phyloP scores from a whole-genome alignment of 2,888 invertebrate genomes.

The Ormyrus pomaceus region DNA sequence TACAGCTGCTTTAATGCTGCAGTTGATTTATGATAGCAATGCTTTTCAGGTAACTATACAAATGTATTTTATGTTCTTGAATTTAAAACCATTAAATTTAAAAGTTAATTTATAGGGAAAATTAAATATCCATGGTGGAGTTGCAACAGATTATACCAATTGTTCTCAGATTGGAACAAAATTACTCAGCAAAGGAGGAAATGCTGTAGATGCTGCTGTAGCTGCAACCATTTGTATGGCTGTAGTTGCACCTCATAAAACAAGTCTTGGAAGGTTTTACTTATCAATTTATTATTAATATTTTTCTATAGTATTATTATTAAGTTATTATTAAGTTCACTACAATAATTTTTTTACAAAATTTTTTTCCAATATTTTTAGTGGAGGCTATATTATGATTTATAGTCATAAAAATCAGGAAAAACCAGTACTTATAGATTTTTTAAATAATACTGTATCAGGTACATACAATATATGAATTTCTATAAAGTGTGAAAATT shows the following conservation, averaged over 20 bases:
- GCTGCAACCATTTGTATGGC: constrained; percentile 86
- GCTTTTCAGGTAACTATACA: constrained; percentile 77
- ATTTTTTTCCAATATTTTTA: constrained; percentile 70
- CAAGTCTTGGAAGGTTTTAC: constrained; percentile 85
- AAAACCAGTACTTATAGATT: constrained; percentile 79
- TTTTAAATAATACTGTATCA: constrained; percentile 72
- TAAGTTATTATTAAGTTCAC: no score
- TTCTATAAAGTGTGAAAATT: not conserved
- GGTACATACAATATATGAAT: constrained; percentile 57
- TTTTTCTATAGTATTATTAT: no score
- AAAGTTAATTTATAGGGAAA: constrained; percentile 57
- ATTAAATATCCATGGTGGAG: constrained; percentile 81
- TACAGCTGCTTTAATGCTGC: constrained; percentile 84
- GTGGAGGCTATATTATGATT: constrained; percentile 85
- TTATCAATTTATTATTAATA: not conserved
- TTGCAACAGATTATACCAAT: constrained; percentile 82
- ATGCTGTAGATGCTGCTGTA: constrained; percentile 86
- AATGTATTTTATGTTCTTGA: constrained; percentile 12
- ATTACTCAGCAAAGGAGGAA: constrained; percentile 83
- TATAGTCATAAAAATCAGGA: constrained; percentile 82
- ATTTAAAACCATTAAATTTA: not conserved
- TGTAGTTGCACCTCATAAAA: constrained; percentile 84
- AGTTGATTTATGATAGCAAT: constrained; percentile 85
- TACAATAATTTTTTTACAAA: not conserved
- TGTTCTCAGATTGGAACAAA: constrained; percentile 85